Conservation (phyloP, 2,113 vertebrate species). For the Grallaria varia region DNA sequence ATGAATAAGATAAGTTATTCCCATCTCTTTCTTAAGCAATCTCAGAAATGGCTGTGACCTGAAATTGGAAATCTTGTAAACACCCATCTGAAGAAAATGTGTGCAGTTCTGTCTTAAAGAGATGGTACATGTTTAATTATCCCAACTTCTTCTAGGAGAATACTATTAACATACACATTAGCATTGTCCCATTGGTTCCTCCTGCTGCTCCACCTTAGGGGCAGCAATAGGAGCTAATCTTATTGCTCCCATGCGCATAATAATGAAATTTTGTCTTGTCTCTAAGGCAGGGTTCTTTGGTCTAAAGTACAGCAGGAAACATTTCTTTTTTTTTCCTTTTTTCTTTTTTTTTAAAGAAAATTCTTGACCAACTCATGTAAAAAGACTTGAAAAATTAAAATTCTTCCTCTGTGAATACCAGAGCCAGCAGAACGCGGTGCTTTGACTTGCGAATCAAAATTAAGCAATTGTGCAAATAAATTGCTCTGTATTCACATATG, state of each 20-base stretch:
- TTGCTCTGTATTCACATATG: slow-evolving; percentile 50
- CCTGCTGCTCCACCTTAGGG: slow-evolving; percentile 84
- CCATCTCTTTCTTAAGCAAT: slow-evolving; percentile 81
- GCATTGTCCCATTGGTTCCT: slow-evolving; percentile 82
- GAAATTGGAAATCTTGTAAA: slow-evolving; percentile 86
- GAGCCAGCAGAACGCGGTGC: slow-evolving; percentile 7
- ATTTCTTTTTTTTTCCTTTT: slow-evolving; percentile 17
- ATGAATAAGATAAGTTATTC: slow-evolving; percentile 83
- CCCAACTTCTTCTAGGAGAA: slow-evolving; percentile 81
- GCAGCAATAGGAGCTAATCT: slow-evolving; percentile 83
- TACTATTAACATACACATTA: slow-evolving; percentile 84
- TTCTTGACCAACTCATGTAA: slow-evolving; percentile 68
- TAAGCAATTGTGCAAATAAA: slow-evolving; percentile 53
- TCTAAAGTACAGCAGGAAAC: slow-evolving; percentile 74
- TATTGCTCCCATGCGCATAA: slow-evolving; percentile 84
- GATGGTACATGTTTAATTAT: slow-evolving; percentile 85
- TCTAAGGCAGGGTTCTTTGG: slow-evolving; percentile 76
- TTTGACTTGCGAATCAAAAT: slow-evolving; percentile 53
- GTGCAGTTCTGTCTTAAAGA: slow-evolving; percentile 80
- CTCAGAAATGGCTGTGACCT: slow-evolving; percentile 82
- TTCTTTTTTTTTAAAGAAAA: slow-evolving; percentile 9
- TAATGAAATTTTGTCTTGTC: slow-evolving; percentile 83
- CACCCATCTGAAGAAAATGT: slow-evolving; percentile 83
- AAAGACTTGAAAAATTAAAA: slow-evolving; percentile 69
- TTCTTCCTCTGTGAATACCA: slow-evolving; percentile 32